Percentiles rank a stretch among this genome's conserved stretches.
Conservation (phyloP, 1,140 invertebrate species). For the Halesus radiatus region DNA sequence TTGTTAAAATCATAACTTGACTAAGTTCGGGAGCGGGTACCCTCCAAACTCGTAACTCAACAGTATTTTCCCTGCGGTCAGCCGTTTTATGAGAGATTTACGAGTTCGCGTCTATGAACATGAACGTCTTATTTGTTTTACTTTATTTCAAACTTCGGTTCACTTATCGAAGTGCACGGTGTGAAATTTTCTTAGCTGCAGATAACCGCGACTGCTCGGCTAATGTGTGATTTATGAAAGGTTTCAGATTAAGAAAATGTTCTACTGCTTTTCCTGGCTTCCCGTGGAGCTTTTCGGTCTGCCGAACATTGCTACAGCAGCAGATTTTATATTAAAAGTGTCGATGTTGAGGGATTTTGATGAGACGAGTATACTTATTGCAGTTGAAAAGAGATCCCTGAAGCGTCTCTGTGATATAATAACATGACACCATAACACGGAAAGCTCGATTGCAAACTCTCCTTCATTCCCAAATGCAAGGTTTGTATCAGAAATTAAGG, state of each 20-base stretch:
- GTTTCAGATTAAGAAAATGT: conserved; percentile 44
- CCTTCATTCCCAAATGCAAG: too few species aligned
- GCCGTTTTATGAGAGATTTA: conserved; percentile 54
- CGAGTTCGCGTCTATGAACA: conserved; percentile 44
- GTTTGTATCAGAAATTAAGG: too few species aligned
- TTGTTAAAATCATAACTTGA: too few species aligned
- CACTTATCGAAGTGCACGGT: conserved; percentile 51
- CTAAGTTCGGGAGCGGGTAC: too few species aligned
- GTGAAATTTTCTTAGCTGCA: conserved; percentile 44
- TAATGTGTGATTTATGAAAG: conserved; percentile 54
- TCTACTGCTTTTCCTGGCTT: neutral
- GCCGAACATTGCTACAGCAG: conserved; percentile 9
- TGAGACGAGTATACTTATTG: too few species aligned
- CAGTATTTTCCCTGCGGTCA: conserved; percentile 43
- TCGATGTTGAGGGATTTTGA: too few species aligned
- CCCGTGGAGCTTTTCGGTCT: conserved; percentile 14
- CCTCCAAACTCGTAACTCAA: too few species aligned
- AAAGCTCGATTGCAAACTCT: too few species aligned
- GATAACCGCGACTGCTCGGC: conserved; percentile 37
- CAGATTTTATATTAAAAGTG: neutral
- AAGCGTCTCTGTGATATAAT: too few species aligned
- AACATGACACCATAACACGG: too few species aligned
- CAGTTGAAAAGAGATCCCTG: too few species aligned
- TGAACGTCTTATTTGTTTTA: conserved; percentile 46
- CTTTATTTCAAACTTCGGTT: conserved; percentile 56